Evolutionary conservation across 2,888 invertebrate genomes (phyloP).

Genomic region (Meganola albula): DNA sequence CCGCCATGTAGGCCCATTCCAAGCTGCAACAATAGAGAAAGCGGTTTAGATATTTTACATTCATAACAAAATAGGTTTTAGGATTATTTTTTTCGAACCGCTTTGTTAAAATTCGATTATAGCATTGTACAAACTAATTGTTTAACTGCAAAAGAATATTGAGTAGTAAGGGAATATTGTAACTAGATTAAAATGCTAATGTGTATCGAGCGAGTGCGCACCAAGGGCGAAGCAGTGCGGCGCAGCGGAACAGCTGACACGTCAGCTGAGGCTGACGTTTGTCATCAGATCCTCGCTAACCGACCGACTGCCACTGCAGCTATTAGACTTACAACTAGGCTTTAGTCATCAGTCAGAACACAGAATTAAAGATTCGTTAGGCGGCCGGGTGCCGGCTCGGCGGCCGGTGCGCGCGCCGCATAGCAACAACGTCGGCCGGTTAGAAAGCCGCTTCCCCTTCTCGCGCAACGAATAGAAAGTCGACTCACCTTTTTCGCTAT

Average conservation of each 20-base stretch:
- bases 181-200: conserved; percentile 16
- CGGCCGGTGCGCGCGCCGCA: conserved; percentile 59
- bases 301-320: neutral
- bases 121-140: too few relatives aligned
- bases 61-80: too few relatives aligned
- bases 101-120: too few relatives aligned
- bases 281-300: conserved; percentile 4
- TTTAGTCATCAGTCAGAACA: conserved; percentile 5
- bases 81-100: too few relatives aligned
- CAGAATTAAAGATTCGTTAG: conserved; percentile 1
- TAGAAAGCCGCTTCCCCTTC: conserved; percentile 66
- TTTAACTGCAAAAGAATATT: too few relatives aligned
- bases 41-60: conserved; percentile 33
- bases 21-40: conserved; percentile 57
- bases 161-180: neutral
- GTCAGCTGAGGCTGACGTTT: conserved; percentile 54
- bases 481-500: conserved; percentile 83
- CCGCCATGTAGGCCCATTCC: conserved; percentile 69
- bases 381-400: conserved; percentile 11
- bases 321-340: conserved; percentile 4
- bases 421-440: conserved; percentile 62
- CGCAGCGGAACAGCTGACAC: conserved; percentile 57
- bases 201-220: conserved; percentile 25
- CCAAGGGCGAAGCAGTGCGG: conserved; percentile 44
- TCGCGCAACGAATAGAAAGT: conserved; percentile 60